Evolutionary conservation across 2,888 invertebrate genomes (phyloP).

Genomic region (Acanthococcus lagerstroemiae): DNA sequence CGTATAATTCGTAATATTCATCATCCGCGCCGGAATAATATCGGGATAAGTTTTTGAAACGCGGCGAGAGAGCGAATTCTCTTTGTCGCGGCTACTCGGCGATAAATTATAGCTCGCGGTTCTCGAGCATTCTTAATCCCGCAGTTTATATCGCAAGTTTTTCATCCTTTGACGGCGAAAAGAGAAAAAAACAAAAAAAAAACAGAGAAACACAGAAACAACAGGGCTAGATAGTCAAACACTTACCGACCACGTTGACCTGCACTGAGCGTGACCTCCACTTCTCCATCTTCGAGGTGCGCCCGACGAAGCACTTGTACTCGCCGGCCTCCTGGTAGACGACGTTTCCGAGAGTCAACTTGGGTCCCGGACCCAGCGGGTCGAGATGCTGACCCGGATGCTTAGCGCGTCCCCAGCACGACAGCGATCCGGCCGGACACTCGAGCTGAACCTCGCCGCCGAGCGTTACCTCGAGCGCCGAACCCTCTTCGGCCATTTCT

Average conservation of each 20-base stretch:
- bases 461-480: slow-evolving; percentile 63
- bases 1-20: too few relatives aligned
- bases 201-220: too few relatives aligned
- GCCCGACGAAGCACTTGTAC: slow-evolving; percentile 57
- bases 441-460: slow-evolving; percentile 79
- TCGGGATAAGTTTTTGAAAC: too few relatives aligned
- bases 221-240: too few relatives aligned
- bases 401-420: slow-evolving; percentile 53
- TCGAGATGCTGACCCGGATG: slow-evolving; percentile 42
- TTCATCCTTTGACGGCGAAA: too few relatives aligned
- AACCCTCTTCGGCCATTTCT: slow-evolving; percentile 50
- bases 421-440: slow-evolving; percentile 64
- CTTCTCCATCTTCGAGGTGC: slow-evolving; percentile 40
- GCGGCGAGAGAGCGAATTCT: too few relatives aligned
- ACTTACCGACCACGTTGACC: slow-evolving; percentile 47
- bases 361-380: slow-evolving; percentile 48
- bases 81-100: too few relatives aligned
- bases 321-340: slow-evolving; percentile 67
- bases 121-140: too few relatives aligned
- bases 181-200: too few relatives aligned
- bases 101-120: too few relatives aligned
- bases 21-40: too few relatives aligned
- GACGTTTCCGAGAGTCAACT: slow-evolving; percentile 56
- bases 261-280: slow-evolving; percentile 41
- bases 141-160: too few relatives aligned